These are phyloP conservation scores for Patella depressa DNA, from an alignment of 2,888 invertebrate genomes.

Conservation along the genomic window DNA sequence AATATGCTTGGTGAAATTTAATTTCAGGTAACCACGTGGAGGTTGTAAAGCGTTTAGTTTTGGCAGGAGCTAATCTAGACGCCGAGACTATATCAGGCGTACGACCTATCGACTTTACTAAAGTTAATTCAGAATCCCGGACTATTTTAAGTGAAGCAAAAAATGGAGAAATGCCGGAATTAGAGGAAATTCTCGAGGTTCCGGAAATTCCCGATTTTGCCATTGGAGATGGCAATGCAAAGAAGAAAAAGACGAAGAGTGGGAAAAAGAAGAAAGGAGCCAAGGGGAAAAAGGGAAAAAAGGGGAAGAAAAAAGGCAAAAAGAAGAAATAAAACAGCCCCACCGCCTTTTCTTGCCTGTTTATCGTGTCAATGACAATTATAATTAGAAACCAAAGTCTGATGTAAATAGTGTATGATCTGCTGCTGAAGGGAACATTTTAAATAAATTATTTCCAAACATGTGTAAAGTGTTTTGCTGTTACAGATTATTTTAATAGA, in stretches of 20 bases:
- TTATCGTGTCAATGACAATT: too few species aligned
- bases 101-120: conserved; percentile 48
- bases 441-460: too few species aligned
- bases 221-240: conserved; percentile 46
- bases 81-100: conserved; percentile 47
- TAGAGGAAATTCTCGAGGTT: conserved; percentile 49
- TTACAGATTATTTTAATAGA: too few species aligned
- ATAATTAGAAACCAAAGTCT: too few species aligned
- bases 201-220: conserved; percentile 53
- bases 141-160: conserved; percentile 47
- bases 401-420: too few species aligned
- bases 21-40: conserved; percentile 52
- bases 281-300: conserved; percentile 34
- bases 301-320: conserved; percentile 44
- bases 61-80: conserved; percentile 52
- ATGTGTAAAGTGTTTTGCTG: too few species aligned
- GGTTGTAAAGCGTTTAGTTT: conserved; percentile 52
- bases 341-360: too few species aligned
- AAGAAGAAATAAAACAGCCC: conserved; percentile 41
- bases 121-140: conserved; percentile 50
- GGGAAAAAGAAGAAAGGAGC: conserved; percentile 40
- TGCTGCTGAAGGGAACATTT: too few species aligned
- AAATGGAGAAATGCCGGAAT: conserved; percentile 55
- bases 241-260: conserved; percentile 47
- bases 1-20: background rate